Base-by-base conservation (phyloP, 2,113 vertebrate genomes). In the Motacilla tschutschensis region DNA sequence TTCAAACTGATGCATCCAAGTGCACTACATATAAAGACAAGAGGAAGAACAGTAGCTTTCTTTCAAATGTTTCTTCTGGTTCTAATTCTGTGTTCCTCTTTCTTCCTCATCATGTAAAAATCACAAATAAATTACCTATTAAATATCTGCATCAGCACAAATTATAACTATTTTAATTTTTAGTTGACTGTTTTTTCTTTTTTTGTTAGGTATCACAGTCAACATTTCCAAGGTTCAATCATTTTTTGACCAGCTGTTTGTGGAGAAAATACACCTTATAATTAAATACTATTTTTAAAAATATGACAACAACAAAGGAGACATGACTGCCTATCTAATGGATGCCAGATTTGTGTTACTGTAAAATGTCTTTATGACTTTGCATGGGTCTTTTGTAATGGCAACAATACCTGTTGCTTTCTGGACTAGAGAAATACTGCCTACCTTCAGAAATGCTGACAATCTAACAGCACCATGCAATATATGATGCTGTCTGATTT, bases 11-110 rank as follows among this genome's bases (percentile, higher is more conserved):
- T 59, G 36, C 10, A 54, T 62, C 7, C 8, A 73, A 43, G 10
- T 36, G 29, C 4, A 9, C 10, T 58, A 44, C 17, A 25, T 25
- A 24, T 4, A 41, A 78, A 65, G n/a, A 20, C 18, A 66, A 44
- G 33, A 63, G 28, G 12, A 87, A 59, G 44, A 60, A 53, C 0
- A 0, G 5, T 57, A 64, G 3, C 2, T 64, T 73, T 26, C 18
- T 78, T 81, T 62, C 19, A 65, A 33, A 25, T 10, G 51, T 53
- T 58, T 64, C 5, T 58, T 43, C 31, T 53, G 10, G 3, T 64
- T 60, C 6, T 65, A 57, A 10, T 33, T 60, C 28, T 78, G 8
- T 33, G 15, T 59, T 82, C 9, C 8, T 51, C 65, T 46, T 80
- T 80, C 53, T 63, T 77, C 41, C 20, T 53, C 17, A 17, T 58